Evolutionary conservation across 2,888 invertebrate species (phyloP).

Genomic region (Hirtodrosophila duncani): DNA sequence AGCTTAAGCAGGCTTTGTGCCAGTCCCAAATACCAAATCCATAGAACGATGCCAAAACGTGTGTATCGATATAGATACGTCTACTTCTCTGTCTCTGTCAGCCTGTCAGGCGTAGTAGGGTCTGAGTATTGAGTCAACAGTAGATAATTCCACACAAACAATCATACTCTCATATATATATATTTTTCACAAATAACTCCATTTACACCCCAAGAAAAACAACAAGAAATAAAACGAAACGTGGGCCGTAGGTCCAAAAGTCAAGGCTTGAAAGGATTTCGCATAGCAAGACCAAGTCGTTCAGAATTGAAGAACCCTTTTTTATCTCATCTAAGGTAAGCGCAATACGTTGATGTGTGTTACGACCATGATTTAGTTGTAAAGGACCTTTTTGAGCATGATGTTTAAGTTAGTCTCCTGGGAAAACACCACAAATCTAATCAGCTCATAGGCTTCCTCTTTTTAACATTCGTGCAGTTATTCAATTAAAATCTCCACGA

Average conservation of each 20-base stretch:
- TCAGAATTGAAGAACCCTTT: not conserved
- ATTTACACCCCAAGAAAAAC: conserved; percentile 5
- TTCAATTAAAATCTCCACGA: conserved; percentile 60
- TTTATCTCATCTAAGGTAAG: no score
- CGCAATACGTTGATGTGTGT: no score
- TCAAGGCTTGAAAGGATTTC: not conserved
- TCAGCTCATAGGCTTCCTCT: conserved; percentile 11
- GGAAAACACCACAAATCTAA: conserved; percentile 21
- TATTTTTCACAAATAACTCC: no score
- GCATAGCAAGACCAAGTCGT: not conserved
- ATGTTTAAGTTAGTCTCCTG: not conserved
- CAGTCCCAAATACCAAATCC: no score
- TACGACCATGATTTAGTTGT: no score
- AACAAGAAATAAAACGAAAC: not conserved
- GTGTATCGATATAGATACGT: no score
- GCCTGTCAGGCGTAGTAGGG: no score
- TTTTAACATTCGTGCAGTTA: conserved; percentile 41
- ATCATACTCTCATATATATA: no score
- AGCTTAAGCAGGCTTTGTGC: conserved; percentile 46
- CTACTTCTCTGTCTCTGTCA: no score
- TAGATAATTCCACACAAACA: no score
- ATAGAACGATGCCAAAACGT: not conserved
- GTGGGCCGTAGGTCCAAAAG: not conserved
- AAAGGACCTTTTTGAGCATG: not conserved
- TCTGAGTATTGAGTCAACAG: no score